phyloP scores from a whole-genome alignment of 2,797 vertebrate species.

The Siniperca undulata region DNA sequence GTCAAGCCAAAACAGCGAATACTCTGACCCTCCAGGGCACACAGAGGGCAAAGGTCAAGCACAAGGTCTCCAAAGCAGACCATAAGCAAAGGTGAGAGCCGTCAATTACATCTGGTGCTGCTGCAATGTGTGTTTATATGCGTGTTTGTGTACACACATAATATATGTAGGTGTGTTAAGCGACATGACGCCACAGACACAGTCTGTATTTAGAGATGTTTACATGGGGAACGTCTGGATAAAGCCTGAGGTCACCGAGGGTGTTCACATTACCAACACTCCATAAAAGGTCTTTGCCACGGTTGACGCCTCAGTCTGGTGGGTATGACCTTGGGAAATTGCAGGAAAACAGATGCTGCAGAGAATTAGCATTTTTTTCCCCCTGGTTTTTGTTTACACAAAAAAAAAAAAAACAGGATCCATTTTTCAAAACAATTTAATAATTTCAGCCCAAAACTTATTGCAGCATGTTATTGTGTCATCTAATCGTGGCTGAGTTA shows the following conservation, averaged over 20 bases:
- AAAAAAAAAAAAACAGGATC: background rate
- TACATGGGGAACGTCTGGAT: slow-evolving; percentile 82
- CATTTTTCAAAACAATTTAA: slow-evolving; percentile 1
- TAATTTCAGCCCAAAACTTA: background rate
- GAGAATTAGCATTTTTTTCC: background rate
- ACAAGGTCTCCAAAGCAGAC: slow-evolving; percentile 46
- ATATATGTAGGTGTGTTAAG: slow-evolving; percentile 62
- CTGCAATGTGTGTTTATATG: slow-evolving; percentile 24
- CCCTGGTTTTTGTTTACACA: background rate
- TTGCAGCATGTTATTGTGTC: background rate
- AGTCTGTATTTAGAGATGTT: slow-evolving; percentile 80
- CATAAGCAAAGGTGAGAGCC: slow-evolving; percentile 41
- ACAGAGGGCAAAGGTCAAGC: slow-evolving; percentile 58
- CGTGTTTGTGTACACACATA: slow-evolving; percentile 21
- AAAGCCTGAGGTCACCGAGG: slow-evolving; percentile 75
- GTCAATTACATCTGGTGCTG: slow-evolving; percentile 54
- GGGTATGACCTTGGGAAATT: slow-evolving; percentile 50
- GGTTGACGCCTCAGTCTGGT: slow-evolving; percentile 52
- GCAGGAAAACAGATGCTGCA: slow-evolving; percentile 47
- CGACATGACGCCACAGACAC: slow-evolving; percentile 40
- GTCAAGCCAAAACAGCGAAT: slow-evolving; percentile 10
- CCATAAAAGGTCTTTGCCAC: slow-evolving; percentile 79
- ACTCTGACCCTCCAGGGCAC: slow-evolving; percentile 24
- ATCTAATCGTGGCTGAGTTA: background rate
- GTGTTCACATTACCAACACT: slow-evolving; percentile 71